Conservation (phyloP, 2,113 vertebrate species). For the Xiphias gladius region DNA sequence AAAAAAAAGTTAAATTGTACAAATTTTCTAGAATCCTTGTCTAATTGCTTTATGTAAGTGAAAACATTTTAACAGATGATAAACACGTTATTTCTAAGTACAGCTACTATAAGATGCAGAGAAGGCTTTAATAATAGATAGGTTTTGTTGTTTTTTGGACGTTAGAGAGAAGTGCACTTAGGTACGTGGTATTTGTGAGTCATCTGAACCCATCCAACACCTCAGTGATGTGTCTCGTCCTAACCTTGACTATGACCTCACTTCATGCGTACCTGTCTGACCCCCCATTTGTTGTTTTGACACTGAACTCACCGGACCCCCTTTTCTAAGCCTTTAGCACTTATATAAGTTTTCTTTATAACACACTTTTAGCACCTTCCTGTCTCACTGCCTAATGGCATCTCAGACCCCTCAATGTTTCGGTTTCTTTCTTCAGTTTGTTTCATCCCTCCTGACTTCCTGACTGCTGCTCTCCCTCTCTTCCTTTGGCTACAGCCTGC, state of each 20-base stretch:
- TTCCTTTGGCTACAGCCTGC: constrained; percentile 68
- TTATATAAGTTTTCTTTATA: constrained; percentile 61
- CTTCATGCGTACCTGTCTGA: constrained; percentile 50
- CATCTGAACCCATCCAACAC: constrained; percentile 35
- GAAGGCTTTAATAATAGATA: constrained; percentile 49
- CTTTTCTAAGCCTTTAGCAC: constrained; percentile 37
- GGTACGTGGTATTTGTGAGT: constrained; percentile 46
- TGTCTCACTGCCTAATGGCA: constrained; percentile 65
- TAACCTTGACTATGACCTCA: constrained; percentile 79
- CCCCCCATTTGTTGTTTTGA: constrained; percentile 50
- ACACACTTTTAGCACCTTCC: constrained; percentile 63
- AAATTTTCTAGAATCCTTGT: constrained; percentile 6
- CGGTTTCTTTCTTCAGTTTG: constrained; percentile 62
- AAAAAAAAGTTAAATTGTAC: background rate
- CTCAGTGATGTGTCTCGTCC: constrained; percentile 52
- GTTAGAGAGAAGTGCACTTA: constrained; percentile 1
- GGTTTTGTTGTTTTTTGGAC: constrained; percentile 23
- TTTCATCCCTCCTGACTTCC: constrained; percentile 72
- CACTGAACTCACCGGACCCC: constrained; percentile 43
- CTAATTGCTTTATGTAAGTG: constrained; percentile 1
- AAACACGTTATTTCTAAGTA: constrained; percentile 16
- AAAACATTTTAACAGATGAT: constrained; percentile 30
- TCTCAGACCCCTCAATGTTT: constrained; percentile 52
- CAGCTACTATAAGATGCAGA: constrained; percentile 34
- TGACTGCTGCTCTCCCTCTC: constrained; percentile 45